Percentiles rank a stretch among this genome's conserved stretches.
These are phyloP conservation scores for Drosophila rubida DNA, from an alignment of 2,888 invertebrate species.

Conservation along the genomic window DNA sequence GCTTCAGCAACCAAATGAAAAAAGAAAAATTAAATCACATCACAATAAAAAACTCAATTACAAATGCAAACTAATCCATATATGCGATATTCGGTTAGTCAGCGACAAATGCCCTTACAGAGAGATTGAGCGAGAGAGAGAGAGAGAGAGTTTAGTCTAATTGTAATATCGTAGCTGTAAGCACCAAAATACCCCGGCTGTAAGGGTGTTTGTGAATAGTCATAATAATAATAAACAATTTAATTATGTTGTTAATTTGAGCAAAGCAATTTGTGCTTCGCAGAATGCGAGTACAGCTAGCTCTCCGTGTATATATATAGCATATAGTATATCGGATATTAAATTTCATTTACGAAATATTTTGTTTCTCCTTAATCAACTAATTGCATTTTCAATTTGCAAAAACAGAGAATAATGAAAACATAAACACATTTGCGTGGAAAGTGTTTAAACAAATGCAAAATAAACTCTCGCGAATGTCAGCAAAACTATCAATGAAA, in stretches of 20 bases:
- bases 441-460: slow-evolving; percentile 28
- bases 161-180: background rate
- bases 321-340: slow-evolving; percentile 20
- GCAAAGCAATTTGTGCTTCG: slow-evolving; percentile 7
- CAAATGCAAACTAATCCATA: slow-evolving; percentile 13
- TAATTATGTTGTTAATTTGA: slow-evolving; percentile 47
- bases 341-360: slow-evolving; percentile 31
- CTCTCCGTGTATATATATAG: slow-evolving; percentile 17
- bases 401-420: slow-evolving; percentile 3
- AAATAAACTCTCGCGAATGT: slow-evolving; percentile 36
- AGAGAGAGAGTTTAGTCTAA: background rate
- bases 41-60: slow-evolving; percentile 5
- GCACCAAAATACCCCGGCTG: background rate
- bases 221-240: slow-evolving; percentile 40
- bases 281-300: slow-evolving; percentile 25
- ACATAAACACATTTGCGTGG: background rate
- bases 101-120: background rate
- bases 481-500: slow-evolving; percentile 38
- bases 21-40: slow-evolving; percentile 5
- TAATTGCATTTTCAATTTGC: slow-evolving; percentile 44
- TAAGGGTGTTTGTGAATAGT: slow-evolving; percentile 12
- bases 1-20: slow-evolving; percentile 12
- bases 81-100: slow-evolving; percentile 1
- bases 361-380: slow-evolving; percentile 39
- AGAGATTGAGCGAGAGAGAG: too few species aligned